Evolutionary conservation across 2,888 invertebrate genomes (phyloP), one percentile per base, ranked within the genome.

Genomic region (Adineta ricciae): DNA sequence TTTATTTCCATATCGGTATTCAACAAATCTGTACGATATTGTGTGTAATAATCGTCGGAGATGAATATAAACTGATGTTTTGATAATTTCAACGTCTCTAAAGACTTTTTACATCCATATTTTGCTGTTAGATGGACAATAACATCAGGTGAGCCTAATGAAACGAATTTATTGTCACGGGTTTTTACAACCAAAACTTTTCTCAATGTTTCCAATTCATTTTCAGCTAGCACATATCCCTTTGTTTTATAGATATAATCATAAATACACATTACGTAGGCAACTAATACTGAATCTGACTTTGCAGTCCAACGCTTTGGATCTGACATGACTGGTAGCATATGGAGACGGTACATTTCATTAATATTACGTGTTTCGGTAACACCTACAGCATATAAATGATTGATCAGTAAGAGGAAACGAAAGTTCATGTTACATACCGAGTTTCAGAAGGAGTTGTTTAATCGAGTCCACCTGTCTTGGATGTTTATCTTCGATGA

Each of bases 401-500:
- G n/a, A n/a, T n/a, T n/a, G 46, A 21, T 9, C 21, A 73, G 4
- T 38, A 41, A 41, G 2, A 41, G 41, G 4, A 16, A 9, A 19
- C 1, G 21, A 41, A 41, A 78, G 46, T 46, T 46, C 46, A 64
- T 27, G 27, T n/a, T 27, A 27, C 24, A 24, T 78, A 78, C 78
- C 78, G 3, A 78, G 24, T 24, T 78, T 78, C 41, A 11, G 38
- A 41, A 78, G 41, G n/a, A 78, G 41, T 19, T 1, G 41, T 41
- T 41, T 32, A n/a, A 78, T 78, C 1, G 38, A 41, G 14, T 78
- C 78, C 24, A 16, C 3, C n/a, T 24, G 38, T 41, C 41, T 7
- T 41, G 78, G 41, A 78, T 78, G 14, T 78, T n/a, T 41, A 41
- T 78, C 41, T 41, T 78, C 78, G n/a, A 78, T 78, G n/a, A 41